phyloP scores from a whole-genome alignment of 1,140 invertebrate species.

The Aradophagus sp. region DNA sequence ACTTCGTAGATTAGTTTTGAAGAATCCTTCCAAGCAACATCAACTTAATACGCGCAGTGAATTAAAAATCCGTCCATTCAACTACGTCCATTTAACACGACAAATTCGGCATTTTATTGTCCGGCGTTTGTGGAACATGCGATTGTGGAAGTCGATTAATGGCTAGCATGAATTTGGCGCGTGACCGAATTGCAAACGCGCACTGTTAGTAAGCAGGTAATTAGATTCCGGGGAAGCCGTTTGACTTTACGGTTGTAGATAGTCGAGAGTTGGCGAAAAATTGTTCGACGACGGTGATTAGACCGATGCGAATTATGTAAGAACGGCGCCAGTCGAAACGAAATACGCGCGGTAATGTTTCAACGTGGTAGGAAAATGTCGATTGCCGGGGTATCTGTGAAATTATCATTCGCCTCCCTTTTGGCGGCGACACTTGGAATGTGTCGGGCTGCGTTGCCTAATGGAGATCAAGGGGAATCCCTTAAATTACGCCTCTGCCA shows the following conservation, averaged over 20 bases:
- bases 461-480: slow-evolving; percentile 30
- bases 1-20: slow-evolving; percentile 61
- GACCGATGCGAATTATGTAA: slow-evolving; percentile 46
- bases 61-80: slow-evolving; percentile 40
- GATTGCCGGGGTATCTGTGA: slow-evolving; percentile 37
- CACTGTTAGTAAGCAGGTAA: slow-evolving; percentile 26
- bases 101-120: slow-evolving; percentile 26
- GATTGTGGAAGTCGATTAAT: slow-evolving; percentile 30
- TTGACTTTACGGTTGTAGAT: slow-evolving; percentile 40
- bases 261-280: slow-evolving; percentile 36
- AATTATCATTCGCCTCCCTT: slow-evolving; percentile 41
- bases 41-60: slow-evolving; percentile 41
- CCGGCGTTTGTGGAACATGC: slow-evolving; percentile 19
- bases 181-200: slow-evolving; percentile 46
- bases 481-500: slow-evolving; percentile 26
- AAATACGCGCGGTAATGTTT: slow-evolving; percentile 29
- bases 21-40: slow-evolving; percentile 62
- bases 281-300: slow-evolving; percentile 41
- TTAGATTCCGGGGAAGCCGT: slow-evolving; percentile 15
- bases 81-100: slow-evolving; percentile 41
- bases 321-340: slow-evolving; percentile 36
- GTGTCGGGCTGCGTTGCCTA: slow-evolving; percentile 33
- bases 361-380: slow-evolving; percentile 35
- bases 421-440: slow-evolving; percentile 36
- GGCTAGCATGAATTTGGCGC: slow-evolving; percentile 29